Percentiles rank a stretch among this genome's conserved stretches.
Conservation (phyloP, 2,797 vertebrate genomes). For the Muscicapa striata region DNA sequence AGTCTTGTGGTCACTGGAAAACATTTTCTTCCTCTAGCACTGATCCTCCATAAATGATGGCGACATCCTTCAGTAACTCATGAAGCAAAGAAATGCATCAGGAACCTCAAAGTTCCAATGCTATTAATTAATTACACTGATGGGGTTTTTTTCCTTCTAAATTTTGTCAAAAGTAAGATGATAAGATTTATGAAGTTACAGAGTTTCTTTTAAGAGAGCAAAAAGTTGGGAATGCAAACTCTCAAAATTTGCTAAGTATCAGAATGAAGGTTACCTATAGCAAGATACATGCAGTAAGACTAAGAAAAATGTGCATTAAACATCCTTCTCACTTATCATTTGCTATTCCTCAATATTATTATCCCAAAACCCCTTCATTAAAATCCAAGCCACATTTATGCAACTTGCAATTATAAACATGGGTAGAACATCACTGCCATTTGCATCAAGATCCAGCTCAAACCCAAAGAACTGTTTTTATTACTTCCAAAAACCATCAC, state of each 20-base stretch:
- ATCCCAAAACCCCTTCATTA: not conserved
- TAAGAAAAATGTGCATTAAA: not conserved
- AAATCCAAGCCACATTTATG: not conserved
- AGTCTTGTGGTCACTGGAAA: not conserved
- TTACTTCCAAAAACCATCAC: not conserved
- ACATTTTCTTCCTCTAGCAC: not conserved
- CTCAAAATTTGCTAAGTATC: not conserved
- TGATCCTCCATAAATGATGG: not conserved
- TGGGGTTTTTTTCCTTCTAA: not conserved
- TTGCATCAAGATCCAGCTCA: not conserved
- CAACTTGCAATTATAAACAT: not conserved
- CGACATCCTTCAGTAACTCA: not conserved
- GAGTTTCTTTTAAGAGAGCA: not conserved
- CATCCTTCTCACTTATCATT: not conserved
- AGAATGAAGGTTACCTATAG: not conserved
- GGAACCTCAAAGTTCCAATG: not conserved
- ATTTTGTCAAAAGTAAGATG: not conserved
- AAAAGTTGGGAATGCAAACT: not conserved
- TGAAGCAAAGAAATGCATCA: not conserved
- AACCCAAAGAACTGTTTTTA: not conserved
- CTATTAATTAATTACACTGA: not conserved
- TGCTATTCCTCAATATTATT: not conserved
- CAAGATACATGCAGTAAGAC: not conserved
- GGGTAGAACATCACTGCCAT: slow-evolving; percentile 18
- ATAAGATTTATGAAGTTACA: not conserved